Conservation (phyloP, 2,113 vertebrate species). For the Grammomys dolichurus region DNA sequence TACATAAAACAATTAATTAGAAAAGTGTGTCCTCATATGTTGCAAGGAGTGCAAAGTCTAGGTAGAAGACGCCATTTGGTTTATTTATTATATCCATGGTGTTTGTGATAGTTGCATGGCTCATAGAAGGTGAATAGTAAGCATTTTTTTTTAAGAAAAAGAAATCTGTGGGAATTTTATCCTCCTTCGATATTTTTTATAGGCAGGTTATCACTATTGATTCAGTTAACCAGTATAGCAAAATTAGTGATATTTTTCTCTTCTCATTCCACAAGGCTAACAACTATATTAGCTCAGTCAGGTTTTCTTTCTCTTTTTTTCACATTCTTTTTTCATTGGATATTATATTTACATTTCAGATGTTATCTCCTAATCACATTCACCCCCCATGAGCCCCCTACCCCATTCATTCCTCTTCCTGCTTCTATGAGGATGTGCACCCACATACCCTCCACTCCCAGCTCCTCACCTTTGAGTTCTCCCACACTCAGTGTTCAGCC, state of each 20-base stretch:
- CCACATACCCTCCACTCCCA: no score
- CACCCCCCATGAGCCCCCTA: no score
- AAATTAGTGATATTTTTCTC: constrained; percentile 2
- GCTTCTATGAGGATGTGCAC: no score
- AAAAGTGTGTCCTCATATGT: neutral
- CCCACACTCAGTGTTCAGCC: no score
- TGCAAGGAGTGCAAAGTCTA: neutral
- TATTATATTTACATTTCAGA: no score
- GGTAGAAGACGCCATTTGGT: neutral
- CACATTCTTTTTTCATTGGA: no score
- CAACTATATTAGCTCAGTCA: neutral
- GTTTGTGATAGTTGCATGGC: neutral
- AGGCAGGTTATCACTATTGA: neutral
- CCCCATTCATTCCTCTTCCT: no score
- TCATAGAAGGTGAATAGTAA: neutral
- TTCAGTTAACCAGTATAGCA: neutral
- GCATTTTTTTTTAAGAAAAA: neutral
- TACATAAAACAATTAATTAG: no score
- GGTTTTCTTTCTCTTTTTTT: no score
- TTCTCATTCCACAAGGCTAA: neutral
- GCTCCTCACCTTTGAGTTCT: no score
- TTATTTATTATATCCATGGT: neutral
- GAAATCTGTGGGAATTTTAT: neutral
- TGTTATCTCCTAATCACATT: no score
- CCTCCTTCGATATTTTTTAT: neutral